Evolutionary conservation across 2,888 invertebrate species (phyloP).

Genomic region (Ditylenchus weischeri): DNA sequence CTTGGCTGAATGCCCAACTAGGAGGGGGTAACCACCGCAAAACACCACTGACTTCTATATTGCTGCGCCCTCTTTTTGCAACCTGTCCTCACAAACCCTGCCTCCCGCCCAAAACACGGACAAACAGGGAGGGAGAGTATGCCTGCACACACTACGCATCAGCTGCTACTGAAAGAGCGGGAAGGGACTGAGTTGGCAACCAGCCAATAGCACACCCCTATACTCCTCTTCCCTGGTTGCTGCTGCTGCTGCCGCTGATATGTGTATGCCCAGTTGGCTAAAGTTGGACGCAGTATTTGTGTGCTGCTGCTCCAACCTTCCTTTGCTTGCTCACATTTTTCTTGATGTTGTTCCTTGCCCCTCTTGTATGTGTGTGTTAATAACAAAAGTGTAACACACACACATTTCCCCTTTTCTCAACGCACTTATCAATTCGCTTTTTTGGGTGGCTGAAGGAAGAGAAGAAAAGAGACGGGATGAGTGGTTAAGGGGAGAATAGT

Average conservation of each 20-base stretch:
- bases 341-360: not conserved
- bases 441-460: too few relatives aligned
- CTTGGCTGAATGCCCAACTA: too few relatives aligned
- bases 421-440: constrained; percentile 7
- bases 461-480: too few relatives aligned
- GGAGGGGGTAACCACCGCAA: too few relatives aligned
- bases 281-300: not conserved
- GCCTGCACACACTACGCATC: constrained; percentile 5
- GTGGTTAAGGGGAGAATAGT: too few relatives aligned
- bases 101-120: too few relatives aligned
- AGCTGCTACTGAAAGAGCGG: constrained; percentile 9
- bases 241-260: not conserved
- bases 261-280: not conserved
- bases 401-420: constrained; percentile 2
- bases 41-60: too few relatives aligned
- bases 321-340: constrained; percentile 1
- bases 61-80: too few relatives aligned
- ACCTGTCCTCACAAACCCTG: too few relatives aligned
- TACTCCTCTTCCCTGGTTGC: not conserved
- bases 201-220: constrained; percentile 4
- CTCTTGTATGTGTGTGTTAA: constrained; percentile 10
- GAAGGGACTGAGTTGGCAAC: not conserved
- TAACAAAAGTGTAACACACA: constrained; percentile 11
- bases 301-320: constrained; percentile 4
- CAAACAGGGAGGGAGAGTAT: not conserved